These are phyloP conservation scores for Yponomeuta malinellus DNA, from an alignment of 2,888 invertebrate genomes.

Conservation along the genomic window DNA sequence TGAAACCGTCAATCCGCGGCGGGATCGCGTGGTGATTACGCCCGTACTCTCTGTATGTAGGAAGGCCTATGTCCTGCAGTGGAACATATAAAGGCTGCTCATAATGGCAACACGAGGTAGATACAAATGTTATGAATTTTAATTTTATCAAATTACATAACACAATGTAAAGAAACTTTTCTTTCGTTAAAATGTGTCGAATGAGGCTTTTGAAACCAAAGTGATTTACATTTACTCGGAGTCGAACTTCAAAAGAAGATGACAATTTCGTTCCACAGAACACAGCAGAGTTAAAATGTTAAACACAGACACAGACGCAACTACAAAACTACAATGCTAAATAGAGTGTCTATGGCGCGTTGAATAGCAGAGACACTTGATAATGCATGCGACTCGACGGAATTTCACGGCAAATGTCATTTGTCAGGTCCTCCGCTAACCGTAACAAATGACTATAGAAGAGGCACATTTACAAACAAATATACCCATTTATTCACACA, in stretches of 20 bases:
- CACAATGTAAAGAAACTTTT: no score
- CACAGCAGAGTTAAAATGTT: background rate
- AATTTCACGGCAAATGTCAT: slow-evolving; percentile 13
- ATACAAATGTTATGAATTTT: no score
- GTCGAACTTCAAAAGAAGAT: background rate
- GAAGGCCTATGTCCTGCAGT: no score
- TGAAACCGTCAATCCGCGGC: no score
- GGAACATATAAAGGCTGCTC: no score
- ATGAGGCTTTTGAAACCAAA: background rate
- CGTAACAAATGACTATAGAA: slow-evolving; percentile 14
- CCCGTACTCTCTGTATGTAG: no score
- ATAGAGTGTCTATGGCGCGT: background rate
- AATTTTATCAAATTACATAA: no score
- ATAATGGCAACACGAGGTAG: no score
- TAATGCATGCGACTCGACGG: slow-evolving; percentile 10
- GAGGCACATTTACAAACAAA: slow-evolving; percentile 16
- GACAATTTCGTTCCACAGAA: background rate
- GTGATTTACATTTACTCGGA: background rate
- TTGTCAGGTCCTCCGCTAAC: slow-evolving; percentile 12
- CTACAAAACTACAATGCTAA: slow-evolving; percentile 3
- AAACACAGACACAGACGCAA: slow-evolving; percentile 2
- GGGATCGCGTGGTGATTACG: no score
- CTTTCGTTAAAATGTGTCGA: background rate
- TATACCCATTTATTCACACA: slow-evolving; percentile 15
- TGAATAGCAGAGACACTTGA: slow-evolving; percentile 4